Base-by-base conservation (phyloP, 2,797 vertebrate species). In the Liasis olivaceus region DNA sequence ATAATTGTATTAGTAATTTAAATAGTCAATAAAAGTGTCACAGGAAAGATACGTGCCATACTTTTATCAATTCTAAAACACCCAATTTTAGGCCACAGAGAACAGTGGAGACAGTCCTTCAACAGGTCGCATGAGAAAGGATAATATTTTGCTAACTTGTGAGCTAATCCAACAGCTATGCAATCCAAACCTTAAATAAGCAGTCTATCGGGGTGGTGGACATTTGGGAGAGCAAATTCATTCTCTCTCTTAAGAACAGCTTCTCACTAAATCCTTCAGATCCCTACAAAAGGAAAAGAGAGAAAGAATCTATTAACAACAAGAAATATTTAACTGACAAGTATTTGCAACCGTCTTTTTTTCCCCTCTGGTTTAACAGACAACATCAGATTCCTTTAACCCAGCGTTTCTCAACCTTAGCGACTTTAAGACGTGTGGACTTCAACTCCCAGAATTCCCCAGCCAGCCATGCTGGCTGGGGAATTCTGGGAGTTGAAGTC, bases 221-320 rank as follows among this genome's bases (percentile, higher is more conserved):
- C 94, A 98, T 98, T 97, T 99, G 98, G 66, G 98, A 98, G 90
- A 99, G 96, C 84, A 98, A 96, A 95, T 98, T 99, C 98, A 99
- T 98, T 96, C 98, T 98, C 95, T 99, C 98, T 94, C 98, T 98
- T 93, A 99, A 98, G 94, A 98, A 95, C 6, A 98, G 93, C 90
- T 98, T 98, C 95, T 98, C 98, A 47, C 97, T 98, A 64, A 98
- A 96, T 5, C 98, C 98, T 26, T 98, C 98, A 0, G 98, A 97
- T 14, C 98, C 98, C 99, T 99, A 90, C 28, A 94, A 96, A 47
- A 94, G 12, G 17, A 96, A 47, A 93, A 14, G 24, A 86, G 85
- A 93, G 0, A 31, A 26, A 15, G 24, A 60, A 51, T 3, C 5
- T 13, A 5, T 7, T 2, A 5, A 60, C 12, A 77, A 42, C 2